A percentile compares a stretch with the other conserved stretches of the same genome.
These are phyloP conservation scores for Dicrurus megarhynchus DNA, from an alignment of 2,113 vertebrate species.

Conservation along the genomic window DNA sequence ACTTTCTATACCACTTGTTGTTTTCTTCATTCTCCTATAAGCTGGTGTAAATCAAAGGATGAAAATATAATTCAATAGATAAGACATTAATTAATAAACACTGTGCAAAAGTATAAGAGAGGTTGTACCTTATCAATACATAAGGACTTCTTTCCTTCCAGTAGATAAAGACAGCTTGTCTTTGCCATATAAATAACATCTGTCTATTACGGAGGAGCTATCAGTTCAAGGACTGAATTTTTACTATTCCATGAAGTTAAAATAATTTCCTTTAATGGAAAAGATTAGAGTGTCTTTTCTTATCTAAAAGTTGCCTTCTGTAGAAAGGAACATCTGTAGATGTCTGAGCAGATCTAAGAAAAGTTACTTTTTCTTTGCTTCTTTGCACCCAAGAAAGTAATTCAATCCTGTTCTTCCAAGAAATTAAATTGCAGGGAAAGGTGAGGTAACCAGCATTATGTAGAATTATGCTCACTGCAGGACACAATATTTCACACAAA, in stretches of 20 bases:
- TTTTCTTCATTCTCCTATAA: not conserved
- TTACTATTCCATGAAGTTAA: constrained; percentile 5
- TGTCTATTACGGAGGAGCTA: not conserved
- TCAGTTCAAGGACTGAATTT: not conserved
- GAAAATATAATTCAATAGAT: not conserved
- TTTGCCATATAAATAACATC: not conserved
- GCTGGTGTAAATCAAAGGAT: not conserved
- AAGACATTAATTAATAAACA: not conserved
- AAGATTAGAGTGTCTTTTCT: not conserved
- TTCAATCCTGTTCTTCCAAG: not conserved
- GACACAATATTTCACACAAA: not conserved
- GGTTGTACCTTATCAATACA: not conserved
- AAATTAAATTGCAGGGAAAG: not conserved
- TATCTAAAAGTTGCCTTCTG: not conserved
- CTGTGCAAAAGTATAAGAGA: not conserved
- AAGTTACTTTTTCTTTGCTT: not conserved
- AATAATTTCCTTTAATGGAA: constrained; percentile 4
- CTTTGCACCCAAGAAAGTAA: not conserved
- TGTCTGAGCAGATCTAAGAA: not conserved
- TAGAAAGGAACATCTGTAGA: not conserved
- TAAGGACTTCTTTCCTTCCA: not conserved
- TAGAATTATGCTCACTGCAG: not conserved
- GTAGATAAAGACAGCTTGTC: not conserved
- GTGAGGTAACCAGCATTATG: not conserved
- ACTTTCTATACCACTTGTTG: not conserved